Base-by-base conservation (phyloP, 2,113 vertebrate genomes). In the Nipponia nippon region DNA sequence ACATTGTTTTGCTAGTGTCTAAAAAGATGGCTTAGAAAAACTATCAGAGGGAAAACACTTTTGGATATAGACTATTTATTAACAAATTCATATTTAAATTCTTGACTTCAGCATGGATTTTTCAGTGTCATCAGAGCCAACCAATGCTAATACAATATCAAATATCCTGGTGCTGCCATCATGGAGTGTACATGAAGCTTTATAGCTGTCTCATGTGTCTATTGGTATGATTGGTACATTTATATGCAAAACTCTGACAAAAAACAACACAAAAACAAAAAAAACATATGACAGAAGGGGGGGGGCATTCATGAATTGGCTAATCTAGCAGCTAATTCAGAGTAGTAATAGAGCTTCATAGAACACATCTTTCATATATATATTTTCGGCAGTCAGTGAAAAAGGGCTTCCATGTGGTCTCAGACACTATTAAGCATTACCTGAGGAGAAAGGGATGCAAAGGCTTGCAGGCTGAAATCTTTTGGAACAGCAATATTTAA, bases 351-450 rank as follows among this genome's bases (percentile, higher is more conserved):
- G 26, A 86, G 34, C 17, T 65, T 83, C 5, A 11, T 7, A 56
- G 36, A 77, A 80, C 0, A 0, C 8, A 80, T 38, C 16, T 77
- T 80, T 79, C 49, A 77, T 40, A n/a, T 0, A 4, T 7, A 8
- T 69, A n/a, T 52, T 76, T 79, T 76, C 65, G 50, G 23, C 12
- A 83, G n/a, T 42, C 29, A 83, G n/a, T 61, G 58, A 47, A 77
- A 91, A 83, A 94, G 53, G 15, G 19, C 8, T 62, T 90, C 52
- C 27, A 75, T 0, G 0, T 46, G 22, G 2, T 84, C 46, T 56
- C 23, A 75, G 9, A 25, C 15, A 29, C 10, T 44, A 27, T 70
- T 53, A 87, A 70, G 81, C 21, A 75, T 53, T 66, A 84, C 19
- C 59, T 69, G 29, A 69, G 9, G 6, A 0, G 9, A 83, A 78